Evolutionary conservation across 2,888 invertebrate genomes (phyloP).

Genomic region (Heliconius erato): DNA sequence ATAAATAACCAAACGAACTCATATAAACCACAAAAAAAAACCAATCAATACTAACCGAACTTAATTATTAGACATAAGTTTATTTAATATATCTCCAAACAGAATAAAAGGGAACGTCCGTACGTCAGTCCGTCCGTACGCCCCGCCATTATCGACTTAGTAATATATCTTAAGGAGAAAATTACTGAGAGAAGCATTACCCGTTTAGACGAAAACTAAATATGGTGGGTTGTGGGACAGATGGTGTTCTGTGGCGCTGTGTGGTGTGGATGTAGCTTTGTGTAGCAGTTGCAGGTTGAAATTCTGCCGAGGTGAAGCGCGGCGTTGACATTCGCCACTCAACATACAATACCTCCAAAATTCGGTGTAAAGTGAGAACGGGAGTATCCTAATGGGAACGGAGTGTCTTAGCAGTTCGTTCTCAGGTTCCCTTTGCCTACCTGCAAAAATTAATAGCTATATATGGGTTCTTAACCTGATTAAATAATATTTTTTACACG

Average conservation of each 20-base stretch:
- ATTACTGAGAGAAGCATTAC: conserved; percentile 67
- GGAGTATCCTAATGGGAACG: no score
- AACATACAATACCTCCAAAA: no score
- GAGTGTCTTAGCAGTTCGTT: no score
- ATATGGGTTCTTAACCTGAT: no score
- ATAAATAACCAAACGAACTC: background rate
- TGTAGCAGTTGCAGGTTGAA: background rate
- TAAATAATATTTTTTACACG: background rate
- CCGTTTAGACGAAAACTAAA: conserved; percentile 66
- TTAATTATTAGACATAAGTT: conserved; percentile 72
- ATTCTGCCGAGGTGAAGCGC: no score
- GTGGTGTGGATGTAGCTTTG: background rate
- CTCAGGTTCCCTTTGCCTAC: no score
- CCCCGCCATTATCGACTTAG: conserved; percentile 67
- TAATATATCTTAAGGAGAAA: conserved; percentile 60
- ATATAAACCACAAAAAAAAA: conserved; percentile 9
- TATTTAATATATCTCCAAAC: conserved; percentile 72
- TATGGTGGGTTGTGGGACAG: conserved; percentile 49
- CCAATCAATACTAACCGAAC: conserved; percentile 60
- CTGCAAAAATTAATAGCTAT: no score
- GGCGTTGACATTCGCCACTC: no score
- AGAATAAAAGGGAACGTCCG: conserved; percentile 65
- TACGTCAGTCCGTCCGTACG: conserved; percentile 60
- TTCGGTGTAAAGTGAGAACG: no score
- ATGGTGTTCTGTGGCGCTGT: background rate